Evolutionary conservation across 2,797 vertebrate species (phyloP).

Genomic region (Sorex maritimensis): DNA sequence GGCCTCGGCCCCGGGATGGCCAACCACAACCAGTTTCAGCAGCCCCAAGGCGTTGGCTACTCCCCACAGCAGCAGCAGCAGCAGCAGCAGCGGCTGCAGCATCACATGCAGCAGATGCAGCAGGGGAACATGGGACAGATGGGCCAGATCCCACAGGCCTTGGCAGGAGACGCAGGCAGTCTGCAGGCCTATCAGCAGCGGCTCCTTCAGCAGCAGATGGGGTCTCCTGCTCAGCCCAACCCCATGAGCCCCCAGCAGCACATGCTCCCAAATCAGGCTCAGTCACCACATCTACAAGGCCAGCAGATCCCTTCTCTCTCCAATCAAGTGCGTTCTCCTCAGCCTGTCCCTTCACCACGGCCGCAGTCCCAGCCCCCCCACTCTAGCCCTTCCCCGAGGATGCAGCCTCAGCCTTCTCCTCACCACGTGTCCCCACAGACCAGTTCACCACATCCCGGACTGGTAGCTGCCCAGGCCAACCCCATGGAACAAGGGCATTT

Average conservation of each 20-base stretch:
- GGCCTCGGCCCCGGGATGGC: constrained; percentile 92
- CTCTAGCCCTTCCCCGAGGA: constrained; percentile 98
- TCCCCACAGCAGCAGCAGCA: constrained; percentile 90
- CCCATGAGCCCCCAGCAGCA: constrained; percentile 97
- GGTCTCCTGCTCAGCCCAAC: constrained; percentile 95
- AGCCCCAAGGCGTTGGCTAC: constrained; percentile 92
- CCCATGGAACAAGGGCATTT: constrained; percentile 97
- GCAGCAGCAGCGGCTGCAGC: constrained; percentile 93
- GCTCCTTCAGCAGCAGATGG: constrained; percentile 96
- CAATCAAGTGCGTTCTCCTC: constrained; percentile 98
- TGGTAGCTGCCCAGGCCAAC: constrained; percentile 96
- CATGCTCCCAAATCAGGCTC: constrained; percentile 93
- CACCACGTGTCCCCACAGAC: constrained; percentile 98
- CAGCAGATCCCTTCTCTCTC: constrained; percentile 95
- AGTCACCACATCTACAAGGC: constrained; percentile 96
- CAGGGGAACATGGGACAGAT: constrained; percentile 94
- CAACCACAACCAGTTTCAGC: constrained; percentile 95
- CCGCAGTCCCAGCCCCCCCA: constrained; percentile 98
- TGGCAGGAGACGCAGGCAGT: constrained; percentile 91
- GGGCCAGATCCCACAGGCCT: constrained; percentile 93
- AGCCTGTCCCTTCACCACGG: constrained; percentile 96
- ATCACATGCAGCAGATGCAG: constrained; percentile 93
- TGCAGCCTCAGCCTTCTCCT: constrained; percentile 98
- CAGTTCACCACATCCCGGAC: constrained; percentile 96
- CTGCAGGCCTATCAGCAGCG: constrained; percentile 95